Percentiles rank a stretch among this genome's conserved stretches.
phyloP scores from a whole-genome alignment of 2,888 invertebrate species.

The Andrena haemorrhoa region DNA sequence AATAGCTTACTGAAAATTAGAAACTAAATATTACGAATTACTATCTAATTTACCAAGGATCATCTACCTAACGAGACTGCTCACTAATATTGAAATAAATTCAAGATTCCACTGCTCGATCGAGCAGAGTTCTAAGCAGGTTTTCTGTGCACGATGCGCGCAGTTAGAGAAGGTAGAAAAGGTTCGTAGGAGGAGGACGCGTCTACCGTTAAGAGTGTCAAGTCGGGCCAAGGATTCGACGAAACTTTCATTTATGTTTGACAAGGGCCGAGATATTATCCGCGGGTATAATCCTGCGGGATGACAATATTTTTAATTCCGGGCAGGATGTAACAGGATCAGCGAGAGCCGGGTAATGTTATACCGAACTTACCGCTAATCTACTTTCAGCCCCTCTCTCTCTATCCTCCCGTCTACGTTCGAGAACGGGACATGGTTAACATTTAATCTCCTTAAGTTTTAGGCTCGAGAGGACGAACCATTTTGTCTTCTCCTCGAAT shows the following conservation, averaged over 20 bases:
- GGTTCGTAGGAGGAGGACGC: neutral
- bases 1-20: too few species aligned
- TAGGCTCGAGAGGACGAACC: constrained; percentile 73
- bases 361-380: constrained; percentile 79
- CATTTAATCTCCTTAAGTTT: constrained; percentile 82
- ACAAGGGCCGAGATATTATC: constrained; percentile 80
- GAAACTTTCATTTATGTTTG: constrained; percentile 79
- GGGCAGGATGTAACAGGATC: constrained; percentile 82
- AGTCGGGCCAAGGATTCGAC: constrained; percentile 57
- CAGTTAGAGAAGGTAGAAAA: too few species aligned
- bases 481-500: constrained; percentile 78
- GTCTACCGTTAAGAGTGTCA: constrained; percentile 62
- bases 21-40: too few species aligned
- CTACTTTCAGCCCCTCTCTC: constrained; percentile 76
- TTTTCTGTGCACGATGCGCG: too few species aligned
- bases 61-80: too few species aligned
- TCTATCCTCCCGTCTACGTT: constrained; percentile 34
- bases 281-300: constrained; percentile 78
- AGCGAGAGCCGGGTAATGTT: constrained; percentile 80
- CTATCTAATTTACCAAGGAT: too few species aligned
- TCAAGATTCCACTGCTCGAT: too few species aligned
- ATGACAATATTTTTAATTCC: constrained; percentile 84
- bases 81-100: too few species aligned
- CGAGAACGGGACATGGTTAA: constrained; percentile 74
- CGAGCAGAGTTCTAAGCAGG: too few species aligned